Conservation (phyloP, 2,113 vertebrate genomes). For the Eleginops maclovinus region DNA sequence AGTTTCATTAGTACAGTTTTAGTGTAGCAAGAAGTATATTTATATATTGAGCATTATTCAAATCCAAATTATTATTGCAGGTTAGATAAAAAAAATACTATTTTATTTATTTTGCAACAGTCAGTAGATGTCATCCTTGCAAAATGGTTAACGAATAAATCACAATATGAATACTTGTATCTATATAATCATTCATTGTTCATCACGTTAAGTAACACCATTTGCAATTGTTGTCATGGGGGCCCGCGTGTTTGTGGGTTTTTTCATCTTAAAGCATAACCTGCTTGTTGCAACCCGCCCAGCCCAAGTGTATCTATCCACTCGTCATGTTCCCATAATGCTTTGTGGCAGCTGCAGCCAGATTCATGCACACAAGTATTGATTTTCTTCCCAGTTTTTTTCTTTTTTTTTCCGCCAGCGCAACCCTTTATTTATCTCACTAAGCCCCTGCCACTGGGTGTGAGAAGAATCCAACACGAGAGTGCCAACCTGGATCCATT, state of each 20-base stretch:
- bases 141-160: neutral
- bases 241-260: constrained; percentile 2
- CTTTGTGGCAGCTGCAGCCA: constrained; percentile 86
- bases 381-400: constrained; percentile 85
- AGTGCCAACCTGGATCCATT: constrained; percentile 65
- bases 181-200: neutral
- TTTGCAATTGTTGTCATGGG: neutral
- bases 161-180: neutral
- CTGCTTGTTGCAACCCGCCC: constrained; percentile 51
- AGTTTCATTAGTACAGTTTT: neutral
- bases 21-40: neutral
- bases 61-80: neutral
- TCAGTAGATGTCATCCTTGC: neutral
- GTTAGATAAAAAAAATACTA: neutral
- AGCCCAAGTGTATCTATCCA: constrained; percentile 67
- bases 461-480: constrained; percentile 58
- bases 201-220: neutral
- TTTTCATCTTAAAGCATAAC: constrained; percentile 29
- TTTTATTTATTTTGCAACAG: neutral
- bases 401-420: constrained; percentile 79
- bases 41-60: neutral
- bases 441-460: constrained; percentile 70
- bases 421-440: constrained; percentile 82
- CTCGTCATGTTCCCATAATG: constrained; percentile 86
- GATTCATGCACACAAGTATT: constrained; percentile 95